Evolutionary conservation across 2,888 invertebrate genomes (phyloP).

Genomic region (Amitus sp.): DNA sequence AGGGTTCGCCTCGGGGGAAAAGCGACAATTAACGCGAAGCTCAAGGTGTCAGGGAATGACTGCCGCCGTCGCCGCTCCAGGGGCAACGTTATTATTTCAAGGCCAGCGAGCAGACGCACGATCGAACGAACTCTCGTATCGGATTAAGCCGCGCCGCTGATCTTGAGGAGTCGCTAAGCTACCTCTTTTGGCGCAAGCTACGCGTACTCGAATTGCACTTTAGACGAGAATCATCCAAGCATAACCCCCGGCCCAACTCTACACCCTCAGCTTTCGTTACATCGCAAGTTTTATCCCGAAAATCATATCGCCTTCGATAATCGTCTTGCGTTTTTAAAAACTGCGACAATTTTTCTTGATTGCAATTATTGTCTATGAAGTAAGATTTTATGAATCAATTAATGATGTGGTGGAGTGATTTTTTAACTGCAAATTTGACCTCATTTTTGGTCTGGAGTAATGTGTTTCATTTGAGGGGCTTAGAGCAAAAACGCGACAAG

Average conservation of each 20-base stretch:
- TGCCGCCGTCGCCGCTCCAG: conserved; percentile 37
- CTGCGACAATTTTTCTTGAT: too few species aligned
- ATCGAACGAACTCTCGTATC: conserved; percentile 57
- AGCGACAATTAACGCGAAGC: conserved; percentile 24
- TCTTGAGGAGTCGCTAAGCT: conserved; percentile 56
- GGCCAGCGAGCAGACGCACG: conserved; percentile 55
- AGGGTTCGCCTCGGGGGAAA: not conserved
- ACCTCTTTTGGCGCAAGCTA: conserved; percentile 44
- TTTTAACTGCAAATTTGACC: too few species aligned
- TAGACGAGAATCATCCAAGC: conserved; percentile 45
- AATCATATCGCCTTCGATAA: too few species aligned
- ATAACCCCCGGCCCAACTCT: conserved; percentile 11
- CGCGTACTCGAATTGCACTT: conserved; percentile 38
- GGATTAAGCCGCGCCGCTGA: conserved; percentile 58
- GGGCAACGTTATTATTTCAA: conserved; percentile 55
- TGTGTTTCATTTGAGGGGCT: too few species aligned
- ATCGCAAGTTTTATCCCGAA: not conserved
- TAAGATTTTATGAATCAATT: too few species aligned
- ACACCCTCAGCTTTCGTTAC: conserved; percentile 4
- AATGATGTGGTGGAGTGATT: too few species aligned
- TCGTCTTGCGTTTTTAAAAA: too few species aligned
- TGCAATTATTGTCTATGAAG: too few species aligned
- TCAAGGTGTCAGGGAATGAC: conserved; percentile 32
- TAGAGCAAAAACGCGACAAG: too few species aligned
- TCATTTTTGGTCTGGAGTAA: too few species aligned